Evolutionary conservation across 2,888 invertebrate genomes (phyloP), one percentile per base, ranked within the genome.

Genomic region (Branchellion lobata): DNA sequence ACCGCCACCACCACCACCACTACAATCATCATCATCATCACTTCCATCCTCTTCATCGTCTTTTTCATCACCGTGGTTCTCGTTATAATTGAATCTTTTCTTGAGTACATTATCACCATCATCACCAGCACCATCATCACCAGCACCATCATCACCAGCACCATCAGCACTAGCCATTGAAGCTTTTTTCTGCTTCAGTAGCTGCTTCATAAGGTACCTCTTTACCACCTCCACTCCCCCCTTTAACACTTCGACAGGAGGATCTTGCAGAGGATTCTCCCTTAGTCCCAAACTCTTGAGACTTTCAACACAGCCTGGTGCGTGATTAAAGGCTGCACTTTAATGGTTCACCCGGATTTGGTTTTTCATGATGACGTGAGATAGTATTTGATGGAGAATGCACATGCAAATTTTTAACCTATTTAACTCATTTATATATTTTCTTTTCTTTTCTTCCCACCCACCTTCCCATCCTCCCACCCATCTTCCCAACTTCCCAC

Each of bases 191-290:
- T 47, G 47, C n/a, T n/a, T 57, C 11, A 24, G 61, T 57, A n/a
- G 53, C 27, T 75, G 40, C 8, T 40, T 24, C 73, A 33, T 75
- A 8, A 47, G 75, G 24, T 75, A 29, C 29, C 21, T n/a, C 33
- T 51, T 51, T n/a, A 51, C 53, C 27, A 29, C 31, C 31, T 29
- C 3, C 29, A 27, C 85, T 31, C 87, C 87, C 78, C 84, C 84
- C 75, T 85, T 84, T 51, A 86, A 83, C 24, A 86, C 83, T 68
- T 85, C 85, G 61, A 81, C 79, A n/a, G 86, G 86, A 33, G 87
- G 87, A 80, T 86, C 86, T 78, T 86, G 86, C 33, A 87, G 81
- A 0, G 87, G 87, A 80, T 87, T 87, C 81, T 85, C 84, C 53
- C 82, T 83, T 31, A 86, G 85, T 79, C 86, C 86, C 65, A 87